Evolutionary conservation across 2,113 vertebrate genomes (phyloP).

Genomic region (Helogale parvula): DNA sequence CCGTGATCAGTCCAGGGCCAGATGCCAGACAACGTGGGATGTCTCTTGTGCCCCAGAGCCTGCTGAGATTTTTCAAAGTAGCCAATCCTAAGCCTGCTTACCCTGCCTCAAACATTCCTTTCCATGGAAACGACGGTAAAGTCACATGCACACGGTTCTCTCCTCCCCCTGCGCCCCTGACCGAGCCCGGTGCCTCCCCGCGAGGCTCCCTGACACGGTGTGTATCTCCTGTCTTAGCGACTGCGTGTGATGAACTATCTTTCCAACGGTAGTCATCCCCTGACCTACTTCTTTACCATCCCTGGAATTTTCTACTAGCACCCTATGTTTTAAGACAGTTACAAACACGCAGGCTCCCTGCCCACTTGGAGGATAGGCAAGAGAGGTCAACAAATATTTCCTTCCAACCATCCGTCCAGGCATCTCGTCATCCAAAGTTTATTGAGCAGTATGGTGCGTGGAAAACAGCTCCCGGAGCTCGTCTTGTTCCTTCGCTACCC

Average conservation of each 20-base stretch:
- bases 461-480: neutral
- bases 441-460: neutral
- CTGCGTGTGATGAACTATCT: neutral
- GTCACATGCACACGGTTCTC: fast-evolving
- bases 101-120: neutral
- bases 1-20: neutral
- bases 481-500: neutral
- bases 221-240: neutral
- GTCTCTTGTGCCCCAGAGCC: neutral
- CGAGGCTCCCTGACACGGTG: fast-evolving
- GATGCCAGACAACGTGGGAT: too few relatives aligned
- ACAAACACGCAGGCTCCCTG: neutral
- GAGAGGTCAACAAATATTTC: too few relatives aligned
- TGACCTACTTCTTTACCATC: neutral
- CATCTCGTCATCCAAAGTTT: too few relatives aligned
- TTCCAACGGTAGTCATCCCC: neutral
- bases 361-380: neutral
- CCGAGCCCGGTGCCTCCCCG: fast-evolving
- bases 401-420: too few relatives aligned
- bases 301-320: neutral
- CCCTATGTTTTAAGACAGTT: neutral
- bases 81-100: neutral
- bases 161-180: neutral
- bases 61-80: neutral
- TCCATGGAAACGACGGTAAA: fast-evolving